Percentiles rank a stretch among this genome's conserved stretches.
Evolutionary conservation across 2,888 invertebrate species (phyloP).

Genomic region (Drosophila kokeensis): DNA sequence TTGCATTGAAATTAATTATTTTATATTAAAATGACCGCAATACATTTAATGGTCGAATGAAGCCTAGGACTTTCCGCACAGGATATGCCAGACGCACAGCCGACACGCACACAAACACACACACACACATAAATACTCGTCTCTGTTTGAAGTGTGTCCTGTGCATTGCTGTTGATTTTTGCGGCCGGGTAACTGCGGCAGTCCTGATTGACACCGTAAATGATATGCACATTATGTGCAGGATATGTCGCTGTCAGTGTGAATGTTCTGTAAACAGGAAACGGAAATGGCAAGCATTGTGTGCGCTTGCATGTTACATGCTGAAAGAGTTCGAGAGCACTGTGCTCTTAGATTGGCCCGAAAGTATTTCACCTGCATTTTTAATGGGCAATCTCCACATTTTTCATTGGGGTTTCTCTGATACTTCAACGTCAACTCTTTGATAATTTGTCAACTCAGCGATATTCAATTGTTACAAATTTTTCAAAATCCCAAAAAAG

Average conservation of each 20-base stretch:
- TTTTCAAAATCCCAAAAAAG: not conserved
- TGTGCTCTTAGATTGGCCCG: conserved; percentile 45
- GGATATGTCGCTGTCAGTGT: conserved; percentile 65
- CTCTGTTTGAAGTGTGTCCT: conserved; percentile 37
- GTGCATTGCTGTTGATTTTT: conserved; percentile 58
- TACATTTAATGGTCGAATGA: conserved; percentile 72
- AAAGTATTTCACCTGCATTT: conserved; percentile 37
- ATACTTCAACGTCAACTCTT: not conserved
- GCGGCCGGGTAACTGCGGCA: conserved; percentile 60
- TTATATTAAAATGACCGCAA: conserved; percentile 81
- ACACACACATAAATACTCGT: not conserved
- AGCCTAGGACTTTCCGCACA: conserved; percentile 46
- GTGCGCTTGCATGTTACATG: conserved; percentile 23
- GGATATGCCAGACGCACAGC: conserved; percentile 37
- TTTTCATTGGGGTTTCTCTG: not conserved
- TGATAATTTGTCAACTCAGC: not conserved
- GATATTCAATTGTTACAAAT: not conserved
- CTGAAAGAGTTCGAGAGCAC: conserved; percentile 32
- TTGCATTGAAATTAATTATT: conserved; percentile 81
- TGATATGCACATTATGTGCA: conserved; percentile 76
- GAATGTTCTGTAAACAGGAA: conserved; percentile 63
- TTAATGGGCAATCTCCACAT: conserved; percentile 38
- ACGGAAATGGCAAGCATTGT: conserved; percentile 78
- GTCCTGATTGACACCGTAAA: conserved; percentile 75
- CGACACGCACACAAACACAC: conserved; percentile 8